Base-by-base conservation (phyloP, 2,888 invertebrate genomes). In the Adelognathus sp. region DNA sequence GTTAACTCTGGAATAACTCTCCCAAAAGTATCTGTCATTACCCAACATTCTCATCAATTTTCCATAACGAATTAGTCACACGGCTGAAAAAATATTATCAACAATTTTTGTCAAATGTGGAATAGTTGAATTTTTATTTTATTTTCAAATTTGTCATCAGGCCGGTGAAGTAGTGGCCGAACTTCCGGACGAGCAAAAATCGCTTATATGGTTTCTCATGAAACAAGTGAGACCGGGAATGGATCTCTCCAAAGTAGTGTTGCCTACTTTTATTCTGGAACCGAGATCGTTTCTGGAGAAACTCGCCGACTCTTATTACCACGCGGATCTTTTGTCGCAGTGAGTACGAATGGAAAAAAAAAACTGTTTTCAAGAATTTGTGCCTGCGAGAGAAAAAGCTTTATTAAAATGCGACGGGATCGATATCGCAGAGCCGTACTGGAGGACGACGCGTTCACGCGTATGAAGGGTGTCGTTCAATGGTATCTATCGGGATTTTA, bases 191-290 rank as follows among this genome's bases (percentile, higher is more conserved):
- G 98, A 98, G 91, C 98, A 98, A 92, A 98, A 98, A 91, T 97
- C 97, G 16, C 93, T 98, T 50, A 96, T 98, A 85, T 98, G 98
- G 98, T 97, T 96, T 89, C 93, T 98, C 41, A 94, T 98, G 87
- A 98, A 98, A 92, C 98, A 98, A 93, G 97, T 98, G 36, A 94
- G 98, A 14, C 98, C 98, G 0, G 98, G 98, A 58, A 98, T 98
- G 98, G 98, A 98, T 92, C 92, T 98, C 31, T 97, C 97, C 79
- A 97, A 97, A 93, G 97, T 98, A 52, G 98, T 98, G 11, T 92
- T 98, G 83, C 98, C 98, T 0, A 98, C 98, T 0, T 98, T 98
- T 90, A 98, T 98, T 72, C 92, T 98, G 83, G 98, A 98, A 90
- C 98, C 98, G 0, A 93, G 98, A 54, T 98, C 98, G 0, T 98